Base-by-base conservation (phyloP, 2,888 invertebrate genomes). In the Drosophila anomalipes region DNA sequence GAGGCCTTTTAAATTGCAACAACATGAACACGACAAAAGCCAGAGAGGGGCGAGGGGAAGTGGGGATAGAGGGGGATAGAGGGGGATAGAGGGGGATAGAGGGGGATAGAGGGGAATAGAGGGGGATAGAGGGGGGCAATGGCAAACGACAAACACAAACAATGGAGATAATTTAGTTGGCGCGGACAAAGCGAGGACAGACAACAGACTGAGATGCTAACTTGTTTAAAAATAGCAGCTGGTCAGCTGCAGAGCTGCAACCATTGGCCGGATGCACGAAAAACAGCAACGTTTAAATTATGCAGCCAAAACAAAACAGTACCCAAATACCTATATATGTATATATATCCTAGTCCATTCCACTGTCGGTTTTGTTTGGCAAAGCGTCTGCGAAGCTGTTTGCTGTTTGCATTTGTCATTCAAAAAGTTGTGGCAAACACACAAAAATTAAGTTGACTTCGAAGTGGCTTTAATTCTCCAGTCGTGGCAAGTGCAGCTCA, bases 161-260 rank as follows among this genome's bases (percentile, higher is more conserved):
- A 86, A 86, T 90, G 83, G 79, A 79, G 86, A 90, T 86, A 86
- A 86, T 90, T 86, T 90, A 81, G 90, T 88, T 86, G 79, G 68
- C 79, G 83, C 75, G 81, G 74, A 73, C 70, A 89, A 86, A 72
- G 65, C 58, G 35, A 52, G 52, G 30, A 28, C 7, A 30, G 56
- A 19, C 62, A 61, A 51, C 52, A 44, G 53, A 53, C 51, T 28
- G 60, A 37, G 60, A 32, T 59, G 52, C 59, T 65, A 70, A 75
- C 74, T 89, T 89, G 86, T 88, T 85, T 82, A 79, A 87, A 87
- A 78, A 79, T 79, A 62, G 74, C 84, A 79, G 65, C 69, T 69
- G 83, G 81, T 72, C 81, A 77, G 52, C 39, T 56, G 61, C 51
- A 69, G 47, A 16, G 22, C 58, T 63, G 77, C 64, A 83, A 73